A percentile compares a stretch with the other conserved stretches of the same genome.
These are phyloP conservation scores for Caenorhabditis drosophilae DNA, from an alignment of 2,888 invertebrate genomes.

Conservation along the genomic window DNA sequence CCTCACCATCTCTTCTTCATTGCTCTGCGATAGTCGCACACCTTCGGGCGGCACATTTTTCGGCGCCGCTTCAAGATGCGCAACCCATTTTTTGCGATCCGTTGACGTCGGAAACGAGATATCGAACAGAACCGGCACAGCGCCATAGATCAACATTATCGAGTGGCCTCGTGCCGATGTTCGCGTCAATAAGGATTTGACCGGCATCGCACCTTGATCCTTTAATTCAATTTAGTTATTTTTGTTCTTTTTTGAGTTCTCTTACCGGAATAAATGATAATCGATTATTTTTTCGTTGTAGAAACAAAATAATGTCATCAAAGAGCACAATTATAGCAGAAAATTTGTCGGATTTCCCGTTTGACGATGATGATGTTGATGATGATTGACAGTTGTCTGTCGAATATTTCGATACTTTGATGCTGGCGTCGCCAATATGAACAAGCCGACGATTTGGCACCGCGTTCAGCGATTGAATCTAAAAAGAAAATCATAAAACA, in stretches of 20 bases:
- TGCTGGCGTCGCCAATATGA: constrained; percentile 26
- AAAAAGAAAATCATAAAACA: constrained; percentile 5
- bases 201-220: constrained; percentile 49
- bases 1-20: constrained; percentile 23
- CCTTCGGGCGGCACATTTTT: constrained; percentile 28
- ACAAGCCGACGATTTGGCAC: constrained; percentile 20
- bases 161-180: constrained; percentile 38
- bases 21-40: constrained; percentile 11
- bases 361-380: constrained; percentile 9
- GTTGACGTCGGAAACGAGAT: constrained; percentile 42
- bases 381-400: constrained; percentile 9
- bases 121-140: constrained; percentile 44
- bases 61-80: constrained; percentile 40
- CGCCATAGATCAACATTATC: constrained; percentile 42
- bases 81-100: constrained; percentile 48
- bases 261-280: constrained; percentile 27
- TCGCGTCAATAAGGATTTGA: constrained; percentile 39
- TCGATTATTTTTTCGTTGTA: constrained; percentile 31
- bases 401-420: constrained; percentile 13
- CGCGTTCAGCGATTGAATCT: constrained; percentile 24
- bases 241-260: neutral
- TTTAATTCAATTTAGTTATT: neutral
- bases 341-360: constrained; percentile 23
- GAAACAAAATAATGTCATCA: constrained; percentile 52
- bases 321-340: constrained; percentile 37